phyloP scores from a whole-genome alignment of 1,140 invertebrate genomes.

The Helicoverpa armigera region DNA sequence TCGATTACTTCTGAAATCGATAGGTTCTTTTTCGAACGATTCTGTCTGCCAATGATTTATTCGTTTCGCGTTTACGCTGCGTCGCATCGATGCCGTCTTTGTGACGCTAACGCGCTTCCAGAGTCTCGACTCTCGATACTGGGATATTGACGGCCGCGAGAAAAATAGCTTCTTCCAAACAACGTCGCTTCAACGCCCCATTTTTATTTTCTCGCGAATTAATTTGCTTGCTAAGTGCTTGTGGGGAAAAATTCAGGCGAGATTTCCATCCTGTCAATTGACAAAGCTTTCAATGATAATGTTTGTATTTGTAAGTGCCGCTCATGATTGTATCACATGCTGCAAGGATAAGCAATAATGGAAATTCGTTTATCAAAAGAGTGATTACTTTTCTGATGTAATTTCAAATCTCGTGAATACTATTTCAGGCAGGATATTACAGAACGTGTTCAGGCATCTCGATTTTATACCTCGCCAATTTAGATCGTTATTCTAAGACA shows the following conservation, averaged over 20 bases:
- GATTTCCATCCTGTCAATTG: conserved; percentile 65
- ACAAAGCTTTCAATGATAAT: conserved; percentile 60
- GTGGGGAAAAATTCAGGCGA: conserved; percentile 59
- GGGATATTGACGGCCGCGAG: conserved; percentile 64
- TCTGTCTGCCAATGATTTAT: conserved; percentile 72
- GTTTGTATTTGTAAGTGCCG: conserved; percentile 63
- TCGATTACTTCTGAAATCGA: conserved; percentile 69
- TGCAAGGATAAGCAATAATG: conserved; percentile 22
- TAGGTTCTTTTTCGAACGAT: conserved; percentile 63
- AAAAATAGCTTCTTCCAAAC: conserved; percentile 72
- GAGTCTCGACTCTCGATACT: conserved; percentile 57
- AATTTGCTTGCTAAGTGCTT: conserved; percentile 72
- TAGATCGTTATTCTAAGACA: no score
- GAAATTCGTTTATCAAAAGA: conserved; percentile 21
- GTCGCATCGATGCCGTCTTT: conserved; percentile 65
- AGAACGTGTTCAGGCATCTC: neutral
- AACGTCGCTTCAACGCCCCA: conserved; percentile 54
- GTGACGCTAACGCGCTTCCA: conserved; percentile 63
- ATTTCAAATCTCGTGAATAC: neutral
- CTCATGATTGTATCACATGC: conserved; percentile 58
- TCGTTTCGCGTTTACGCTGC: conserved; percentile 66
- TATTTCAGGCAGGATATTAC: neutral
- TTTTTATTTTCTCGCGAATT: conserved; percentile 73
- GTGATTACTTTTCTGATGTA: conserved; percentile 16
- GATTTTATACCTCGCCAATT: conserved; percentile 1